Evolutionary conservation across 2,888 invertebrate genomes (phyloP).

Genomic region (Megastigmus dorsalis): DNA sequence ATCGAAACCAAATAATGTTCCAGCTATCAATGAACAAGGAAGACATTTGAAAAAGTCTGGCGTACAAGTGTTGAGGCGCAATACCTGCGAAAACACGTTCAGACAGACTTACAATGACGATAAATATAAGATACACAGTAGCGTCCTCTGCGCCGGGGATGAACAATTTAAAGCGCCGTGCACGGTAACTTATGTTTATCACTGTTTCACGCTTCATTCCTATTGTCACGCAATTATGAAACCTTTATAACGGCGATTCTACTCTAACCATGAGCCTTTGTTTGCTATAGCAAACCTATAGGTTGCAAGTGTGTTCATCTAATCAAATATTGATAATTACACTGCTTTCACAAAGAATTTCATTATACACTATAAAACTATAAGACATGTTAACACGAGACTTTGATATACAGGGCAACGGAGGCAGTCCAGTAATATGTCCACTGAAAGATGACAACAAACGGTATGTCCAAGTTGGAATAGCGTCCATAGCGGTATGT

Average conservation of each 20-base stretch:
- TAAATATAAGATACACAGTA: not conserved
- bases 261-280: too few species aligned
- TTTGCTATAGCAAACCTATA: too few species aligned
- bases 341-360: too few species aligned
- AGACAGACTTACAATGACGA: not conserved
- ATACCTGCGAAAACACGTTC: not conserved
- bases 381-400: too few species aligned
- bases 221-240: too few species aligned
- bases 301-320: too few species aligned
- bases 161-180: not conserved
- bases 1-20: not conserved
- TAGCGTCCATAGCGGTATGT: conserved; percentile 90
- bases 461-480: conserved; percentile 78
- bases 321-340: too few species aligned
- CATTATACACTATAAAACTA: too few species aligned
- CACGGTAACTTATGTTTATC: not conserved
- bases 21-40: not conserved
- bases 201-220: not conserved
- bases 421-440: conserved; percentile 87
- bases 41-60: not conserved
- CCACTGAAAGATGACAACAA: conserved; percentile 76
- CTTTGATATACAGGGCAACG: conserved; percentile 79
- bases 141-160: conserved; percentile 13
- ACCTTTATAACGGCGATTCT: too few species aligned
- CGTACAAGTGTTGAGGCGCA: not conserved